Percentiles rank a stretch among this genome's conserved stretches.
phyloP scores from a whole-genome alignment of 2,888 invertebrate species.

The Hyles lineata region DNA sequence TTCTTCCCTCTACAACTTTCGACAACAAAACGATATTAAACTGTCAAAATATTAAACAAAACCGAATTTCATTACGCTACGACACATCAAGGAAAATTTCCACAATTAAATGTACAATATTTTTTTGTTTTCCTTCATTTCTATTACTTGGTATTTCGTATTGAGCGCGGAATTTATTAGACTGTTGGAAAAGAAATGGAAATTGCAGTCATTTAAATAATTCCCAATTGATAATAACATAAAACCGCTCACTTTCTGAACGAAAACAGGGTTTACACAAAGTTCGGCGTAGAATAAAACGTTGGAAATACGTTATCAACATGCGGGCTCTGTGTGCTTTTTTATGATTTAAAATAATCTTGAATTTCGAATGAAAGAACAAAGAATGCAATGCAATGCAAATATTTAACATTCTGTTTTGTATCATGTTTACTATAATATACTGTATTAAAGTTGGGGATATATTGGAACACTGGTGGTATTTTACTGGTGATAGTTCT shows the following conservation, averaged over 20 bases:
- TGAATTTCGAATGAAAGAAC: not conserved
- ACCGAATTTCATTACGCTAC: constrained; percentile 7
- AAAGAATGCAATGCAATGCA: not conserved
- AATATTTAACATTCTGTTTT: not conserved
- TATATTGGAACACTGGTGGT: not conserved
- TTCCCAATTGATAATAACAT: constrained; percentile 28
- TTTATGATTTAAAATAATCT: constrained; percentile 13
- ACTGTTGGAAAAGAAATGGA: constrained; percentile 24
- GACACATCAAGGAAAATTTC: not conserved
- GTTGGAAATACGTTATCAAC: constrained; percentile 22
- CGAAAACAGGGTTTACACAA: constrained; percentile 5
- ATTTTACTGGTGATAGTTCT: no score
- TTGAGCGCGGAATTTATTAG: constrained; percentile 23
- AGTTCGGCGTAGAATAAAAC: not conserved
- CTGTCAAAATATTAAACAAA: constrained; percentile 15
- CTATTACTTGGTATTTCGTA: not conserved
- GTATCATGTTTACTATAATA: no score
- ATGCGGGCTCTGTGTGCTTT: not conserved
- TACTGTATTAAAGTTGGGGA: not conserved
- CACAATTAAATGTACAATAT: not conserved
- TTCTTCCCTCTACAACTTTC: constrained; percentile 9
- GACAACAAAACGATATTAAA: constrained; percentile 26
- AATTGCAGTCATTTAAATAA: constrained; percentile 29
- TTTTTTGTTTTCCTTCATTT: constrained; percentile 9
- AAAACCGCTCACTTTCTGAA: constrained; percentile 18